Conservation (phyloP, 30 jellyfish, hydroid and myxozoan genomes). For the Aurelia sp. region DNA sequence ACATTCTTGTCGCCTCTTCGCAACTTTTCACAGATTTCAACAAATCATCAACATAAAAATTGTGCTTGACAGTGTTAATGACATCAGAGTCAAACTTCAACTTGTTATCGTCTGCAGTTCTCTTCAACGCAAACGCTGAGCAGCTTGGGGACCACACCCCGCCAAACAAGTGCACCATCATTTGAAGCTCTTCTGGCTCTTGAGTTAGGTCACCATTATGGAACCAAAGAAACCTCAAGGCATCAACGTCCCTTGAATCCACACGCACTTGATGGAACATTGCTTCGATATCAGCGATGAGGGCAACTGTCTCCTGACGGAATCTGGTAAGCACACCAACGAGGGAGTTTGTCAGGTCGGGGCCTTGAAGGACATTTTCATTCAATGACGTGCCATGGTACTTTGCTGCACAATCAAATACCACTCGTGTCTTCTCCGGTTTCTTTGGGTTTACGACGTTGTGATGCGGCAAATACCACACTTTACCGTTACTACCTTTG, state of each 20-base stretch:
- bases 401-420: conserved; percentile 79
- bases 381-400: conserved; percentile 61
- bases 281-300: conserved; percentile 73
- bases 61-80: conserved; percentile 20
- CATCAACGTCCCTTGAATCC: conserved; percentile 21
- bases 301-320: conserved; percentile 75
- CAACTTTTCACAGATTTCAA: conserved; percentile 21
- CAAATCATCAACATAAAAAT: conserved; percentile 76
- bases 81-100: conserved; percentile 10
- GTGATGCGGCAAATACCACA: conserved; percentile 86
- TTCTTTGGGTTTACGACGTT: conserved; percentile 67
- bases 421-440: conserved; percentile 72
- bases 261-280: conserved; percentile 83
- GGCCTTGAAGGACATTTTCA: conserved; percentile 72
- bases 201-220: conserved; percentile 52
- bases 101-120: conserved; percentile 54
- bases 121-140: conserved; percentile 64
- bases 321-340: conserved; percentile 59
- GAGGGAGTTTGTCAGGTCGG: conserved; percentile 59
- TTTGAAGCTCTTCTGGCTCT: conserved; percentile 48
- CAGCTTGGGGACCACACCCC: conserved; percentile 78
- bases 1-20: conserved; percentile 44
- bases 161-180: conserved; percentile 75
- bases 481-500: not conserved
- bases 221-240: conserved; percentile 76